phyloP scores from a whole-genome alignment of 2,888 invertebrate species.

The Pollenia amentaria region DNA sequence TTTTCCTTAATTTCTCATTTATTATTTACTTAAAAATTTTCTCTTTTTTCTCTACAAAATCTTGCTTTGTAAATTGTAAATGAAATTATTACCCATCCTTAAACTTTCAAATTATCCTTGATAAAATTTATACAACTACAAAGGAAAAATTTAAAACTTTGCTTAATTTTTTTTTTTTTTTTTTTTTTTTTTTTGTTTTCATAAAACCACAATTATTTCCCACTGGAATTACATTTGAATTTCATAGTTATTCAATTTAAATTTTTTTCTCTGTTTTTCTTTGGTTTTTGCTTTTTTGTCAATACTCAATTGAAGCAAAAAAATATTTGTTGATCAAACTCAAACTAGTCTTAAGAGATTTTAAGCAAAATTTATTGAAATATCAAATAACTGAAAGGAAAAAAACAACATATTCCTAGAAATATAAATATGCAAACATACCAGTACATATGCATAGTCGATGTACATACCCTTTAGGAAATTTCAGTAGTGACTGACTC shows the following conservation, averaged over 20 bases:
- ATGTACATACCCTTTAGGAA: too few relatives aligned
- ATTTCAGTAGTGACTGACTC: too few relatives aligned
- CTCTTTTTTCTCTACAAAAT: too few relatives aligned
- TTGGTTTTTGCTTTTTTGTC: background rate
- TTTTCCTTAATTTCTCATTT: too few relatives aligned
- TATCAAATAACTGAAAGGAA: constrained; percentile 28
- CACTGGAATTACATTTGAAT: constrained; percentile 34
- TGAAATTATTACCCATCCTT: too few relatives aligned
- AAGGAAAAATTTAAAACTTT: too few relatives aligned
- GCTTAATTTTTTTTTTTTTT: too few relatives aligned
- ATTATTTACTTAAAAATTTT: too few relatives aligned
- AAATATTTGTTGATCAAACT: constrained; percentile 21
- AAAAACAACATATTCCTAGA: constrained; percentile 24
- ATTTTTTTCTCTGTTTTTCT: background rate
- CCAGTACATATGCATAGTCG: too few relatives aligned
- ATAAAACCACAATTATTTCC: constrained; percentile 43
- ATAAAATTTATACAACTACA: background rate
- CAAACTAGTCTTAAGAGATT: constrained; percentile 43
- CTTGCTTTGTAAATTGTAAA: background rate
- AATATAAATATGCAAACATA: too few relatives aligned
- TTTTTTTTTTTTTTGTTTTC: background rate
- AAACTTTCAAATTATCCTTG: background rate
- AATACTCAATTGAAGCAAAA: background rate
- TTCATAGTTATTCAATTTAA: constrained; percentile 19
- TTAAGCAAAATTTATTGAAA: constrained; percentile 47